Evolutionary conservation across 2,797 vertebrate genomes (phyloP).

Genomic region (Acrossocheilus wenchowensis): DNA sequence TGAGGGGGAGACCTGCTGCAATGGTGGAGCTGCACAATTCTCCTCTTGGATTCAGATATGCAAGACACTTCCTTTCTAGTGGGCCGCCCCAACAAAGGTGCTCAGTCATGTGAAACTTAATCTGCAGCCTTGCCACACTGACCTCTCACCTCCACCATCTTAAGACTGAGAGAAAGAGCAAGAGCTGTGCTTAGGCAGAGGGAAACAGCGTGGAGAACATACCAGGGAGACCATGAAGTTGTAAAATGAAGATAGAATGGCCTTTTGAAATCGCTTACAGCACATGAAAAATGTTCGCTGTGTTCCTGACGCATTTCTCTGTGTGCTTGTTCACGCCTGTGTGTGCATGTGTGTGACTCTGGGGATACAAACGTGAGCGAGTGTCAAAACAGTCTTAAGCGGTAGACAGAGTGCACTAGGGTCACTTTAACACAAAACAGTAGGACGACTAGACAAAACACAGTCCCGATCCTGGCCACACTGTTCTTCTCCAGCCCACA

Average conservation of each 20-base stretch:
- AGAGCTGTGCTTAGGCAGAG: slow-evolving; percentile 34
- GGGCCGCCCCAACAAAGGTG: slow-evolving; percentile 71
- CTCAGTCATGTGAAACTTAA: slow-evolving; percentile 80
- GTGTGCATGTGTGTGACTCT: slow-evolving; percentile 46
- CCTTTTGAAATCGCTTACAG: slow-evolving; percentile 51
- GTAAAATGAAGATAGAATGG: slow-evolving; percentile 60
- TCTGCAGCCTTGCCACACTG: slow-evolving; percentile 70
- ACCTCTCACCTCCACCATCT: slow-evolving; percentile 70
- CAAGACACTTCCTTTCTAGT: slow-evolving; percentile 65
- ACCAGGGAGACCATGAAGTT: slow-evolving; percentile 51
- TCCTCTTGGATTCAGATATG: slow-evolving; percentile 59
- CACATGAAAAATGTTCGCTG: slow-evolving; percentile 48
- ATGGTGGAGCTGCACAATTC: slow-evolving; percentile 43
- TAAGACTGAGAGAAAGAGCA: slow-evolving; percentile 51
- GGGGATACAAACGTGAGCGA: slow-evolving; percentile 49
- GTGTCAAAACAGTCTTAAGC: slow-evolving; percentile 63
- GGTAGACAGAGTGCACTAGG: slow-evolving; percentile 73
- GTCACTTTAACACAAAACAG: slow-evolving; percentile 84
- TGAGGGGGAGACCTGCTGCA: neutral
- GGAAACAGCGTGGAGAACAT: slow-evolving; percentile 38
- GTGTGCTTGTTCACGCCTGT: slow-evolving; percentile 48
- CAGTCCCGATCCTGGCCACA: slow-evolving; percentile 65
- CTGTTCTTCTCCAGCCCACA: slow-evolving; percentile 33
- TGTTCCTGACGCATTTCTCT: slow-evolving; percentile 48
- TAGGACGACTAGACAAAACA: slow-evolving; percentile 82